Conservation (phyloP, 2,888 invertebrate species). For the Brachylomia viminalis region DNA sequence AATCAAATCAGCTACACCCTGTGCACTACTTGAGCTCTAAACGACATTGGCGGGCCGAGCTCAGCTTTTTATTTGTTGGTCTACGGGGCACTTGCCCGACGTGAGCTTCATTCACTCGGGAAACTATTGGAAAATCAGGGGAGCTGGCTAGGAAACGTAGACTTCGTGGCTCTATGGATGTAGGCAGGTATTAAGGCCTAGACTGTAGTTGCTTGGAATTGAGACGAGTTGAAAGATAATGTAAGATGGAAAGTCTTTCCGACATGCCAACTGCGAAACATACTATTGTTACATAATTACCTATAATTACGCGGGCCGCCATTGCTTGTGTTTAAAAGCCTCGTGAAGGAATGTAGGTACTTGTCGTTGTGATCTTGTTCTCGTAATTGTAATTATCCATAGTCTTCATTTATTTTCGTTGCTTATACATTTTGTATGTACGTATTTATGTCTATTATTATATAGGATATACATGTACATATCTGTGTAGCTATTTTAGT, state of each 20-base stretch:
- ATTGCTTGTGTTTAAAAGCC: too few relatives aligned
- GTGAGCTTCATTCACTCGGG: conserved; percentile 33
- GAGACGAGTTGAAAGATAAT: not conserved
- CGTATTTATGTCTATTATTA: too few relatives aligned
- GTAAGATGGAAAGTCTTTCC: not conserved
- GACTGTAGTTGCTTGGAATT: not conserved
- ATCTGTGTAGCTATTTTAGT: too few relatives aligned
- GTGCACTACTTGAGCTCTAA: conserved; percentile 71
- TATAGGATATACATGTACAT: too few relatives aligned
- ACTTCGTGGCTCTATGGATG: not conserved
- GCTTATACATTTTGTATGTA: too few relatives aligned
- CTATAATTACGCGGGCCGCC: too few relatives aligned
- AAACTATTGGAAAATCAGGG: conserved; percentile 55
- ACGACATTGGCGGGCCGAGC: conserved; percentile 74
- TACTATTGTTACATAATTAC: too few relatives aligned
- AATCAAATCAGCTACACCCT: conserved; percentile 65
- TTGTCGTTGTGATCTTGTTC: too few relatives aligned
- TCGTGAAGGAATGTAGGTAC: too few relatives aligned
- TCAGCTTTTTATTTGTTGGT: conserved; percentile 85
- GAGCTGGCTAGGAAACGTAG: not conserved
- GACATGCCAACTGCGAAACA: too few relatives aligned
- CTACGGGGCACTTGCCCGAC: conserved; percentile 63
- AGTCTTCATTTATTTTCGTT: too few relatives aligned
- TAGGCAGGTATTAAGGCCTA: not conserved
- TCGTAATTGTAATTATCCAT: too few relatives aligned